Base-by-base conservation (phyloP, 2,888 invertebrate genomes). In the Geophilus truncorum region DNA sequence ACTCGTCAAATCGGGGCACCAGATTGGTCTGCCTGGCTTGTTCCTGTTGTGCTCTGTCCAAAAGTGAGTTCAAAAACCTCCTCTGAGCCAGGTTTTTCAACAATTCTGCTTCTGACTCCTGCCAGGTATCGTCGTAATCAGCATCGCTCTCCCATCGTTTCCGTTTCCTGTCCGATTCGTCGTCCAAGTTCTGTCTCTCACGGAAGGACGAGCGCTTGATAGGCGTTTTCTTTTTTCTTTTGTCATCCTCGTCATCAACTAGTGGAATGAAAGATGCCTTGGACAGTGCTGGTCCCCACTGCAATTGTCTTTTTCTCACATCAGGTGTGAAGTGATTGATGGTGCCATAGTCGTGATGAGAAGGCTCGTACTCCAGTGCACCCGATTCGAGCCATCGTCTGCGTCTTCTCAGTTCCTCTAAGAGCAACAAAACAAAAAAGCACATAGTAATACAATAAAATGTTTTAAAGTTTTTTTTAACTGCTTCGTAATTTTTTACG, bases 361-460 rank as follows among this genome's bases (percentile, higher is more conserved):
- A 32, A 1, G 75, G 25, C 32, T 80, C 70, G 30, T 30, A 25
- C 25, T 32, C 36, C 10, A 23, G 40, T 18, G 76, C 23, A 15
- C 80, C 76, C 15, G 80, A 34, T 30, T 80, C 80, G n/a, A 80
- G 23, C 80, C 80, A 80, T n/a, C 80, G 34, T 40, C 76, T 30
- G 10, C 80, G 75, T 36, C 75, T 45, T 15, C 36, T 32, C 9
- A 76, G 30, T 76, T 80, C 80, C n/a, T 80, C 80, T 34, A n/a
- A 9, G n/a, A 79, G 25, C 3, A 57, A 36, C 3, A 34, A 12
- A 77, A 34, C 6, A 36, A 32, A 75, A 28, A 28, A 75, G 15
- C 18, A 70, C 0, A 75, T n/a, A 75, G 1, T n/a, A 70, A 70
- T 18, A 70, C 5, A 57, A 57, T 57, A 7, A 6, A 57, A 57